Evolutionary conservation across 2,888 invertebrate genomes (phyloP), one percentile per base, ranked within the genome.

Genomic region (Caenorhabditis plicata): DNA sequence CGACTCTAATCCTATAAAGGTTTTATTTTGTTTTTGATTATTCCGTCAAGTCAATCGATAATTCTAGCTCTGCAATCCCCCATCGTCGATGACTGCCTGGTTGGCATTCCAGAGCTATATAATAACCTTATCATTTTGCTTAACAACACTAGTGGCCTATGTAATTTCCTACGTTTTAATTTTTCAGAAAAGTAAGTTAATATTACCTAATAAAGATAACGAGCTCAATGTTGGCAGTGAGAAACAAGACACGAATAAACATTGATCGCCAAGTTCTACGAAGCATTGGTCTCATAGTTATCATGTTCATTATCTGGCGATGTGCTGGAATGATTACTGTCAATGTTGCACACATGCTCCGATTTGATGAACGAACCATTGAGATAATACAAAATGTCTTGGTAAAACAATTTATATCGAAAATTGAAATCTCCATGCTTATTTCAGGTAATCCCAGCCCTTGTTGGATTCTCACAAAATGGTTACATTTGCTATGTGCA

Each of bases 401-500:
- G 22, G 43, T 39, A 5, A 40, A n/a, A n/a, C n/a, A n/a, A n/a
- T n/a, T n/a, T n/a, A n/a, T n/a, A n/a, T n/a, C n/a, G n/a, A n/a
- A n/a, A n/a, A n/a, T n/a, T n/a, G n/a, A n/a, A n/a, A n/a, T n/a
- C n/a, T n/a, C n/a, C n/a, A n/a, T n/a, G n/a, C 9, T 25, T n/a
- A 25, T 38, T 41, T 13, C 41, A 41, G 41, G 41, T 45, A 0
- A 17, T 45, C 26, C 26, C 19, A 9, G 45, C 45, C 5, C 19
- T 45, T 5, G n/a, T 45, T 27, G 25, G 36, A 9, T 45, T 35
- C 15, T 45, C 45, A 11, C 45, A 45, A 33, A 45, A 35, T 26
- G 35, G 35, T 26, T 45, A 45, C 33, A 36, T 45, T 7, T 45
- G 45, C 45, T 45, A 45, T 20, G 25, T 36, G 20, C 45, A 36